Conservation (phyloP, 1,140 invertebrate genomes). For the Teleopsis dalmanni region DNA sequence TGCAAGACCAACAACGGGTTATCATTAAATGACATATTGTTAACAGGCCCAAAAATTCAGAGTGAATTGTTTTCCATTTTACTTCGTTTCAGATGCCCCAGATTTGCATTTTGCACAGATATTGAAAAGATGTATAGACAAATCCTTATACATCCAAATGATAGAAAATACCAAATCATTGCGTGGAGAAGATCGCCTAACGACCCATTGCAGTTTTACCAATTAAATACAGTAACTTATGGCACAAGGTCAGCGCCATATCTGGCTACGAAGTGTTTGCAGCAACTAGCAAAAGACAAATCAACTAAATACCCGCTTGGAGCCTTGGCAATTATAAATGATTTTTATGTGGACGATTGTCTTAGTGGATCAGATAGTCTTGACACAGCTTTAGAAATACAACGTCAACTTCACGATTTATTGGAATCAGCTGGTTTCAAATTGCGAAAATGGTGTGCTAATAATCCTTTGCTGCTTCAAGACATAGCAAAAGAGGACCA, state of each 20-base stretch:
- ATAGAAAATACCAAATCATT: too few relatives aligned
- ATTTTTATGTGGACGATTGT: slow-evolving; percentile 43
- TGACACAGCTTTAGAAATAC: background rate
- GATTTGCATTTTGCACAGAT: too few relatives aligned
- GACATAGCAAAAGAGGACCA: background rate
- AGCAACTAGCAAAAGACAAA: slow-evolving; percentile 35
- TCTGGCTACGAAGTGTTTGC: slow-evolving; percentile 19
- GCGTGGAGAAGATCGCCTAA: too few relatives aligned
- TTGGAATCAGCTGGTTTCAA: slow-evolving; percentile 2
- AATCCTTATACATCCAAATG: too few relatives aligned
- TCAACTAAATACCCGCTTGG: slow-evolving; percentile 20
- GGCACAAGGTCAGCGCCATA: slow-evolving; percentile 15
- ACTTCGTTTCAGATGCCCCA: too few relatives aligned
- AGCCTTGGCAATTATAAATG: slow-evolving; percentile 14
- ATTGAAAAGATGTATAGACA: too few relatives aligned
- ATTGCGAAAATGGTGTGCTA: slow-evolving; percentile 7
- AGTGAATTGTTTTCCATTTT: too few relatives aligned
- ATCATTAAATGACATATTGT: too few relatives aligned
- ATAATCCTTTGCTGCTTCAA: background rate
- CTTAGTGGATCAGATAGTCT: slow-evolving; percentile 10
- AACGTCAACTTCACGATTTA: background rate
- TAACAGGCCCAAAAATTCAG: too few relatives aligned
- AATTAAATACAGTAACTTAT: slow-evolving; percentile 20
- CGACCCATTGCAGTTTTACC: too few relatives aligned
- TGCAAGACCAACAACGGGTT: too few relatives aligned